These are phyloP conservation scores for Zosterops borbonicus DNA, from an alignment of 2,113 vertebrate genomes.

Conservation along the genomic window DNA sequence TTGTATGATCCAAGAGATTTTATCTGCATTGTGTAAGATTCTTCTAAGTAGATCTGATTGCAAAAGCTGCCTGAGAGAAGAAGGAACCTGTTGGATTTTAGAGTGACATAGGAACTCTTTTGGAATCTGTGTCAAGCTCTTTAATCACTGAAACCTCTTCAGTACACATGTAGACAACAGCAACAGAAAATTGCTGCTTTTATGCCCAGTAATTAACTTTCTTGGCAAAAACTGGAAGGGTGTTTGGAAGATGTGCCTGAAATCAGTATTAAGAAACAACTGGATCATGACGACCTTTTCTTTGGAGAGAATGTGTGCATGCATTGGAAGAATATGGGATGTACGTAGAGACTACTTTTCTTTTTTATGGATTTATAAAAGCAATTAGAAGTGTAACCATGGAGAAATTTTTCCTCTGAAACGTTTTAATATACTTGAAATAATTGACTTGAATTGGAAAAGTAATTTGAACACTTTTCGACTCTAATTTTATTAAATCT, in stretches of 20 bases:
- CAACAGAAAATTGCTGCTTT: slow-evolving; percentile 47
- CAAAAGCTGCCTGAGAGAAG: slow-evolving; percentile 67
- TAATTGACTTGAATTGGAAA: slow-evolving; percentile 72
- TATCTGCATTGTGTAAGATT: slow-evolving; percentile 56
- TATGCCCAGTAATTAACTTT: slow-evolving; percentile 15
- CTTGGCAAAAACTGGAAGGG: slow-evolving; percentile 32
- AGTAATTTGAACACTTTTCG: slow-evolving; percentile 75
- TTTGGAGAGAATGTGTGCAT: slow-evolving; percentile 53
- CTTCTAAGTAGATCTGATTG: slow-evolving; percentile 55
- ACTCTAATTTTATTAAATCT: slow-evolving; percentile 75
- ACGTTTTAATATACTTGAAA: slow-evolving; percentile 79
- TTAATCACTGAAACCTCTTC: slow-evolving; percentile 44
- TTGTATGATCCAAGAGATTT: slow-evolving; percentile 65
- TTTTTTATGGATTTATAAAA: slow-evolving; percentile 73
- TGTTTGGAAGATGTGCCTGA: slow-evolving; percentile 72
- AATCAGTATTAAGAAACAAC: slow-evolving; percentile 74
- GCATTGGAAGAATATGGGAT: slow-evolving; percentile 51
- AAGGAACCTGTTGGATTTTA: slow-evolving; percentile 25
- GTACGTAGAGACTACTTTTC: slow-evolving; percentile 56
- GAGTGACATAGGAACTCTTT: slow-evolving; percentile 49
- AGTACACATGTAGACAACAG: slow-evolving; percentile 50
- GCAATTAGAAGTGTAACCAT: slow-evolving; percentile 70
- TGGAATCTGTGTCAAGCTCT: slow-evolving; percentile 55
- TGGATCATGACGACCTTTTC: slow-evolving; percentile 55
- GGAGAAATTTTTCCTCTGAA: slow-evolving; percentile 75